Conservation (phyloP, 2,797 vertebrate species). For the Nyctalus aviator region DNA sequence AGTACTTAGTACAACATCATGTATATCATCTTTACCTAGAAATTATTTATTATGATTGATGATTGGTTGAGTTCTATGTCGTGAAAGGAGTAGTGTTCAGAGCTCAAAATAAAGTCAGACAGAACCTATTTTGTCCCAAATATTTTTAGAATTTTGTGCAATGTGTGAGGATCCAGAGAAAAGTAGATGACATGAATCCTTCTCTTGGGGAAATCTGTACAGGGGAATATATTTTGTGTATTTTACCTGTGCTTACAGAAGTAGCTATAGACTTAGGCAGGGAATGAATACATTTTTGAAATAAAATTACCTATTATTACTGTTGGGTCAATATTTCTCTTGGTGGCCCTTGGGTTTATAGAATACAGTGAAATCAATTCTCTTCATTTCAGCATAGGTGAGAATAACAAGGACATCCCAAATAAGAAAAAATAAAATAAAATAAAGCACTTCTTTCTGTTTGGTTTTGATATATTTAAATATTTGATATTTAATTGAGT, state of each 20-base stretch:
- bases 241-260: conserved; percentile 61
- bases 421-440: conserved; percentile 56
- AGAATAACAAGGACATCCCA: conserved; percentile 38
- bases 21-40: neutral
- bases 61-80: neutral
- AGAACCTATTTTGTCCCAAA: neutral
- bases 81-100: conserved; percentile 1
- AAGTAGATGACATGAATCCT: neutral
- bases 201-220: conserved; percentile 9
- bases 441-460: neutral
- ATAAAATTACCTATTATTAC: conserved; percentile 66
- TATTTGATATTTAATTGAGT: neutral
- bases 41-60: conserved; percentile 44
- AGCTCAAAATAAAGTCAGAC: neutral
- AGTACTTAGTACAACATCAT: neutral
- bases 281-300: conserved; percentile 53
- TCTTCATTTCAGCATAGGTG: conserved; percentile 38
- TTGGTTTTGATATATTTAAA: conserved; percentile 46
- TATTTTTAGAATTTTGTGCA: conserved; percentile 49
- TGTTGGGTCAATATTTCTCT: conserved; percentile 72
- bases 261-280: conserved; percentile 15
- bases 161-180: neutral
- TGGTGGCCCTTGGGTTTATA: conserved; percentile 54
- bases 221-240: conserved; percentile 6
- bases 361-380: conserved; percentile 37